Percentiles rank a stretch among this genome's conserved stretches.
Conservation (phyloP, 1,140 invertebrate genomes). For the Paralvinella palmiformis region DNA sequence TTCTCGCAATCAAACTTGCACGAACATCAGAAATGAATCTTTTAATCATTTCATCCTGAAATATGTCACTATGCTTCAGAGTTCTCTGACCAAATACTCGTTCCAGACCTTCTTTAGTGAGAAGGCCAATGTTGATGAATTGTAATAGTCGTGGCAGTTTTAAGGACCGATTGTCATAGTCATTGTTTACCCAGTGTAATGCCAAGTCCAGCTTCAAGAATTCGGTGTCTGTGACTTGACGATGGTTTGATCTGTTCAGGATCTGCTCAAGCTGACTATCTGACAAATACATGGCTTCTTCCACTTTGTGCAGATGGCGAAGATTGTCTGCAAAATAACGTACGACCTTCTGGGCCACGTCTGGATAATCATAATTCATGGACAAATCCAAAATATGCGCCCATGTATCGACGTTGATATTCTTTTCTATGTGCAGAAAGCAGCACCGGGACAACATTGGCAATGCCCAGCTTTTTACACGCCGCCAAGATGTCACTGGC, state of each 20-base stretch:
- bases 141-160: no score
- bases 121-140: no score
- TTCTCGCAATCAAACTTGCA: no score
- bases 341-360: neutral
- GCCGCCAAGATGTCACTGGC: neutral
- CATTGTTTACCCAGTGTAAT: neutral
- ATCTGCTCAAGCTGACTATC: neutral
- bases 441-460: neutral
- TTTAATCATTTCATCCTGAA: no score
- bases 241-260: neutral
- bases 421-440: neutral
- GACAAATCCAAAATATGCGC: neutral
- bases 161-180: no score
- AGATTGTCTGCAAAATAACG: neutral
- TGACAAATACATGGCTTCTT: neutral
- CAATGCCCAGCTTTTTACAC: neutral
- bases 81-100: no score
- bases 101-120: no score
- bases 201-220: neutral
- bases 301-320: neutral
- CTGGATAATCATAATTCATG: neutral
- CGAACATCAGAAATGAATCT: no score
- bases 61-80: no score
- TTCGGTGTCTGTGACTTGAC: neutral
- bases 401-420: neutral